Base-by-base conservation (phyloP, 2,888 invertebrate species). In the Drosophila stalkeri region DNA sequence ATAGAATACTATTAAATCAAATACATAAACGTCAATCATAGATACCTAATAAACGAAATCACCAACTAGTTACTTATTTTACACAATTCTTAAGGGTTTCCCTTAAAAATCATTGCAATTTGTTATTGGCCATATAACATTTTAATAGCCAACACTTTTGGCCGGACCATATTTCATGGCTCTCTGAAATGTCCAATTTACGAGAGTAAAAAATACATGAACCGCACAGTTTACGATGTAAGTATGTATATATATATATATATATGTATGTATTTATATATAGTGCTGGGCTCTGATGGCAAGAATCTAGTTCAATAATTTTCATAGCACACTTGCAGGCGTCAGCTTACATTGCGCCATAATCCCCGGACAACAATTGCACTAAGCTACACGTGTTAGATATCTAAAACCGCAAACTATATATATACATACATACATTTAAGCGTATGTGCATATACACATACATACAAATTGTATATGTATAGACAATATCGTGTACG, bases 401-500 rank as follows among this genome's bases (percentile, higher is more conserved):
- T 70, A 67, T 55, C 64, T 52, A 47, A 72, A 70, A 67, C 89
- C 83, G 54, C 78, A 86, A 66, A 54, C 64, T 60, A 57, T 56
- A 23, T 60, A 39, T 60, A 44, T 46, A 9, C 20, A 33, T 60
- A 44, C 52, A 9, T 20, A 33, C 20, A 27, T 6, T 16, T 14
- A 52, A 2, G 16, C 23, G 16, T 5, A 35, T 7, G 35, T 4
- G 20, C 71, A 85, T 2, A 35, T 20, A 52, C 23, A 39, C 72
- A 82, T 12, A 37, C 23, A 39, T 54, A 27, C 71, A 82, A 64
- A 52, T 52, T 62, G 49, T 60, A 27, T 52, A 18, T 49, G 27
- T 63, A 12, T 47, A 44, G 37, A 55, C 18, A 31, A 49, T 68
- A 56, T 60, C 57, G 76, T 89, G 87, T 89, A 77, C 89, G 89